phyloP scores from a whole-genome alignment of 64 coral and sea anemone genomes.

The Platygyra sinensis region DNA sequence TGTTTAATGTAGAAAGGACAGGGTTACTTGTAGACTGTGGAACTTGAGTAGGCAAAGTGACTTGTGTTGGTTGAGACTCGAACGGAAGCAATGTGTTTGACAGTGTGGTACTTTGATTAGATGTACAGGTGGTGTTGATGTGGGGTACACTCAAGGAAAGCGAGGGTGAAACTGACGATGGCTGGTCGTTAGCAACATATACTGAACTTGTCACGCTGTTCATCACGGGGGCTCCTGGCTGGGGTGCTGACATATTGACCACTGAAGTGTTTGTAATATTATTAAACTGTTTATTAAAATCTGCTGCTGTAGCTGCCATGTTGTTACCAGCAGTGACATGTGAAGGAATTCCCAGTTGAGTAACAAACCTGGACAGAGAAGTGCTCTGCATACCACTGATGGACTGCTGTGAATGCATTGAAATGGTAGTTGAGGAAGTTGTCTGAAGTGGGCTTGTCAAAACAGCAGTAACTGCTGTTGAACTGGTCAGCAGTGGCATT shows the following conservation, averaged over 20 bases:
- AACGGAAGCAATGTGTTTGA: not conserved
- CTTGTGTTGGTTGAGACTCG: not conserved
- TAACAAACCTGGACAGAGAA: not conserved
- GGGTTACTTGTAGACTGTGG: not conserved
- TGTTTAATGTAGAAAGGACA: not conserved
- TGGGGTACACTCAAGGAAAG: not conserved
- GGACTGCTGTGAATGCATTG: not conserved
- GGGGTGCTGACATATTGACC: not conserved
- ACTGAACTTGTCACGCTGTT: not conserved
- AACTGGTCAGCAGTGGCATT: not conserved
- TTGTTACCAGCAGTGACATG: not conserved
- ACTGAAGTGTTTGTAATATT: not conserved
- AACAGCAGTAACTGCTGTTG: not conserved
- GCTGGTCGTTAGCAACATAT: not conserved
- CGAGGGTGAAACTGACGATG: not conserved
- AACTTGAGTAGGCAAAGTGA: not conserved
- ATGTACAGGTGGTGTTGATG: not conserved
- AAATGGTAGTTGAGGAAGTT: not conserved
- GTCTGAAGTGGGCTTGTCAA: not conserved
- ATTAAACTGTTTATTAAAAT: not conserved
- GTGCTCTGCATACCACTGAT: not conserved
- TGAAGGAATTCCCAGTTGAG: not conserved
- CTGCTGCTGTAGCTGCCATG: not conserved
- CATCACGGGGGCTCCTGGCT: not conserved
- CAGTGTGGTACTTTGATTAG: not conserved